phyloP scores from a whole-genome alignment of 2,797 vertebrate genomes.

The Natrix natrix region DNA sequence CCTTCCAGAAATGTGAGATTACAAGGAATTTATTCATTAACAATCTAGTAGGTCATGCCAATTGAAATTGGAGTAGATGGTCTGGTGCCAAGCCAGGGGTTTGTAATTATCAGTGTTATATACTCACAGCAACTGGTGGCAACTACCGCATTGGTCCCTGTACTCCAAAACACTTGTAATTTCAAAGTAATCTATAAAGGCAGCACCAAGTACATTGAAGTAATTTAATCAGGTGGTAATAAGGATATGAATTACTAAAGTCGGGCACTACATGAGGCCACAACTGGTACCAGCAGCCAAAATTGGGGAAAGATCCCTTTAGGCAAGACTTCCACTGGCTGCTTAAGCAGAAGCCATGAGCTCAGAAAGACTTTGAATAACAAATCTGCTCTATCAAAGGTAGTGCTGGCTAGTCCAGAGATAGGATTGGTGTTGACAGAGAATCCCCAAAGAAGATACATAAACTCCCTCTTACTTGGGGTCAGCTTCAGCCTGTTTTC shows the following conservation, averaged over 20 bases:
- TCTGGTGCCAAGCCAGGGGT: not conserved
- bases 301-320: not conserved
- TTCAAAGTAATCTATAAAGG: not conserved
- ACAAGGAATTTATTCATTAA: not conserved
- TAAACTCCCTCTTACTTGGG: not conserved
- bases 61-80: not conserved
- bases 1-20: not conserved
- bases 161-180: not conserved
- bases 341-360: not conserved
- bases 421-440: not conserved
- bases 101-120: not conserved
- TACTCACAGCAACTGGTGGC: not conserved
- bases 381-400: not conserved
- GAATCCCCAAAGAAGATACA: not conserved
- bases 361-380: not conserved
- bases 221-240: not conserved
- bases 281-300: not conserved
- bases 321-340: not conserved
- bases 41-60: not conserved
- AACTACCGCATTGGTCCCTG: not conserved
- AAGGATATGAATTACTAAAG: not conserved
- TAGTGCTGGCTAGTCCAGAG: not conserved
- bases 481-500: not conserved
- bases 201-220: not conserved
- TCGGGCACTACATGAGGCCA: not conserved